Conservation (phyloP, 2,797 vertebrate species). For the Scolopax rusticola region DNA sequence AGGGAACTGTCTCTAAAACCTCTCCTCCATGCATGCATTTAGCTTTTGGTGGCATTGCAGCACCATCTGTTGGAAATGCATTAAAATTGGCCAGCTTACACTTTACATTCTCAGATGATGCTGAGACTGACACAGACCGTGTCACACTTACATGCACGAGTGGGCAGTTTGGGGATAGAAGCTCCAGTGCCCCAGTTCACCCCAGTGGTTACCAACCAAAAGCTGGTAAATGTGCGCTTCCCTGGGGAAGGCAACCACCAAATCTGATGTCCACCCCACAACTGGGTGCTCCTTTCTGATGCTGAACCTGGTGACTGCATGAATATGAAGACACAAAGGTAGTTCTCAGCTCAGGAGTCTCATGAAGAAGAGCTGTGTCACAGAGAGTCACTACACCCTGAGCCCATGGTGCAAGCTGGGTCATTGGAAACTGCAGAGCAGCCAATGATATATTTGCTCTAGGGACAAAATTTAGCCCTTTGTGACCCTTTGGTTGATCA, state of each 20-base stretch:
- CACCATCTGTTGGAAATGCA: constrained; percentile 44
- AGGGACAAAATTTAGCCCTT: not conserved
- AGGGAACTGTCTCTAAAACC: accelerated
- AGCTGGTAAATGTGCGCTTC: accelerated
- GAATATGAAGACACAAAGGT: accelerated
- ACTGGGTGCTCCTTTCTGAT: not conserved
- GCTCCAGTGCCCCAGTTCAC: accelerated
- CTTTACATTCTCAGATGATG: not conserved
- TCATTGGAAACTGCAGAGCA: not conserved
- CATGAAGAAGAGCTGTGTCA: not conserved
- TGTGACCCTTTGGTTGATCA: not conserved
- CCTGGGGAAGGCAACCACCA: not conserved
- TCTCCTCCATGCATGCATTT: accelerated
- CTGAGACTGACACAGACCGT: not conserved
- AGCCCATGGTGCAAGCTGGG: accelerated
- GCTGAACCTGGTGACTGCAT: not conserved
- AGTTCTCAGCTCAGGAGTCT: not conserved
- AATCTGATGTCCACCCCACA: too few relatives aligned
- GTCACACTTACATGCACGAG: accelerated
- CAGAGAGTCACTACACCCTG: accelerated
- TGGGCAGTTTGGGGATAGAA: accelerated
- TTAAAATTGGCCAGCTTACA: not conserved
- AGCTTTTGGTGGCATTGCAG: not conserved
- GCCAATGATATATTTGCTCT: not conserved
- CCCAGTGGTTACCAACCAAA: accelerated